phyloP scores from a whole-genome alignment of 2,797 vertebrate genomes.

The Tenualosa thibaudeaui region DNA sequence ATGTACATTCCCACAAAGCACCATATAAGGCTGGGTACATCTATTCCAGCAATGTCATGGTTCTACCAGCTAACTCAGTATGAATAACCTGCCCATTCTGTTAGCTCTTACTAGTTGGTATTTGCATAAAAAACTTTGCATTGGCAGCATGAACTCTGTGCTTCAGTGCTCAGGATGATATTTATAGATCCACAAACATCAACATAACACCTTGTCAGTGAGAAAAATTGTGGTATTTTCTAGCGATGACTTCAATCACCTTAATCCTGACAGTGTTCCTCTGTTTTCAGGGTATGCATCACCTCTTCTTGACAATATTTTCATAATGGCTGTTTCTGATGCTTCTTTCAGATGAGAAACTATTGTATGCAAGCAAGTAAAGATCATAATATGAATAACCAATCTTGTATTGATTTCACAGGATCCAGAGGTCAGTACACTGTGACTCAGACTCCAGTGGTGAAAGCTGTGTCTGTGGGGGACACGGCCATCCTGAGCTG shows the following conservation, averaged over 20 bases:
- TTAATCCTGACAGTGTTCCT: background rate
- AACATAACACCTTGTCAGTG: background rate
- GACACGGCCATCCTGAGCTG: background rate
- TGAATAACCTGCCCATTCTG: too few relatives aligned
- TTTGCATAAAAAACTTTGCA: slow-evolving; percentile 1
- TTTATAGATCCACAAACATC: background rate
- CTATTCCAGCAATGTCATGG: too few relatives aligned
- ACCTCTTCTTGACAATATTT: background rate
- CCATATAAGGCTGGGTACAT: too few relatives aligned
- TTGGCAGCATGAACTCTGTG: background rate
- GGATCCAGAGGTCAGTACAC: slow-evolving; percentile 20
- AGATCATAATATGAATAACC: too few relatives aligned
- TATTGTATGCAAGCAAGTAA: background rate
- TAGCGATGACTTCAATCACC: background rate
- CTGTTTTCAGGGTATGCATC: background rate
- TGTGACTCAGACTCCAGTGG: background rate
- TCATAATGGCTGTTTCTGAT: background rate
- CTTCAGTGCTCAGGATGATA: background rate
- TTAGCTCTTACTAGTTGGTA: background rate
- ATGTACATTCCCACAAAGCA: too few relatives aligned
- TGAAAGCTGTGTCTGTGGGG: background rate
- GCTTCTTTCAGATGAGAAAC: background rate
- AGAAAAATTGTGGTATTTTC: background rate
- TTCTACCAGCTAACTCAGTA: too few relatives aligned
- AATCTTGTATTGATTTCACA: background rate